Base-by-base conservation (phyloP, 2,797 vertebrate species). In the Argyrosomus regius region DNA sequence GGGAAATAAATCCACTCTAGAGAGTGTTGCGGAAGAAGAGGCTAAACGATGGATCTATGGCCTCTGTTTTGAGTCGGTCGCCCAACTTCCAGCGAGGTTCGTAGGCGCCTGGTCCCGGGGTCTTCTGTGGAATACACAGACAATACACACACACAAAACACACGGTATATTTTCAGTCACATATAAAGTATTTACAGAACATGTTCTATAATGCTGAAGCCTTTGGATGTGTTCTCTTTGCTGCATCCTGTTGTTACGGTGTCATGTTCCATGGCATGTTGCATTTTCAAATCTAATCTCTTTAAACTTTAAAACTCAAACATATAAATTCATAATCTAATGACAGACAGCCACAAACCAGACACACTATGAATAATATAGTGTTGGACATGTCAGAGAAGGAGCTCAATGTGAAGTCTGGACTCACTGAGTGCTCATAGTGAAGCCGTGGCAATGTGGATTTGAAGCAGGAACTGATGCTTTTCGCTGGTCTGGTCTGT, bases 401-500 rank as follows among this genome's bases (percentile, higher is more conserved):
- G 58, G 26, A 24, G 39, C 3, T 72, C 3, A 54, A 22, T 35
- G 11, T 39, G 45, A 50, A 57, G 57, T 18, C 3, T 13, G 20
- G 41, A 95, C 96, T 96, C 87, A 97, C 96, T 20, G 93, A 94
- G 72, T 45, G 45, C 1, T 77, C 18, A 0, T 80, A 59, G 64
- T 94, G 78, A 56, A 97, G 93, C 20, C 95, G 94, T 2, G 96
- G 96, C 31, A 96, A 88, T 14, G 79, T 95, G 64, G 96, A 97
- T 35, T 87, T 94, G 87, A 97, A 97, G 85, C 94, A 96, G 67
- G 96, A 97, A 8, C 95, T 95, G 71, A 97, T 84, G 70, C 82
- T 73, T 64, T 14, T 80, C 52, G 80, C 43, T 5, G 81, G 6
- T 17, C 72, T 74, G 14, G 75, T 61, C 84, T 89, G 95, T 75